Base-by-base conservation (phyloP, 1,140 invertebrate genomes). In the Neotoxoptera formosana region DNA sequence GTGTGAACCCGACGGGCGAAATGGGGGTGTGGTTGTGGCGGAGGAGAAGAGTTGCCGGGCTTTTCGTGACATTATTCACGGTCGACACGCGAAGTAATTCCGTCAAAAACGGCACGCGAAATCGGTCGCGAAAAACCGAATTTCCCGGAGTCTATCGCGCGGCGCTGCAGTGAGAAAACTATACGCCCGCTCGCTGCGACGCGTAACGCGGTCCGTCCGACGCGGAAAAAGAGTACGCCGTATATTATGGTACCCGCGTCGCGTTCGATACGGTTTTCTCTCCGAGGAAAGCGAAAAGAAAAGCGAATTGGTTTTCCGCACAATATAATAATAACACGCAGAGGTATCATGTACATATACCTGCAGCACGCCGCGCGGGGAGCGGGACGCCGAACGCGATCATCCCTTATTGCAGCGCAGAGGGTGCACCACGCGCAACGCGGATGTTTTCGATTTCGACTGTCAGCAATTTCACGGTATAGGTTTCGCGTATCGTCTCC, bases 61-160 rank as follows among this genome's bases (percentile, higher is more conserved):
- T 92, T 76, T 92, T 92, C 36, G 7, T 48, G 7, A 92, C 84
- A 83, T 92, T 92, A 92, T 84, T 56, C 91, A 86, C 91, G 76
- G 90, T 56, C 81, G 81, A 45, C 91, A 56, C 91, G 91, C 76
- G 34, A 92, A 81, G 48, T 53, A 83, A 84, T 92, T 92, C 84
- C 81, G 34, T 91, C 45, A 81, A 91, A 91, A 34, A 34, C 36
- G 25, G 7, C n/a, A n/a, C 41, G 21, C 47, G 45, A 45, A 47
- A 67, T 45, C 30, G 34, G 41, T 45, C n/a, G 17, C 20, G 25
- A 36, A 6, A 67, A 67, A 67, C 36, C 41, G 7, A 90, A 56
- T 89, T 89, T 36, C n/a, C 41, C 41, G 41, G 36, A 56, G 88
- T 56, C 34, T 89, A 1, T 9, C 34, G 51, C 1, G 48, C 20